Percentiles rank a stretch among this genome's conserved stretches.
phyloP scores from a whole-genome alignment of 2,113 vertebrate genomes.

The Pyrgilauda ruficollis region DNA sequence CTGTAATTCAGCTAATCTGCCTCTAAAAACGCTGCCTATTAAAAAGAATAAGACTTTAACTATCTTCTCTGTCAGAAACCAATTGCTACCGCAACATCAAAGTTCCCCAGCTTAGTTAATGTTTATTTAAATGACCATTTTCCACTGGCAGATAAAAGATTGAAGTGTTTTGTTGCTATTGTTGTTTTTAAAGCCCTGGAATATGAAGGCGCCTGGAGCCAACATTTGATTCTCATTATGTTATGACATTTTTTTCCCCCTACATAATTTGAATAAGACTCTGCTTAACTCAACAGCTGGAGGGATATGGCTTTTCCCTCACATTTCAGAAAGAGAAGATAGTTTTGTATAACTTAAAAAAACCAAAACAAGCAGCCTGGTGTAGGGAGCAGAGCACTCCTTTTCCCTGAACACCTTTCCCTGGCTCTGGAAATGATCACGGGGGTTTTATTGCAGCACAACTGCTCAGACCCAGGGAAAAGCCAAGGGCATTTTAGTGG shows the following conservation, averaged over 20 bases:
- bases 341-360: background rate
- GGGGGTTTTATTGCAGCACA: background rate
- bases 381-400: background rate
- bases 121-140: slow-evolving; percentile 51
- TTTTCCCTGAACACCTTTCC: background rate
- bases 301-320: slow-evolving; percentile 5
- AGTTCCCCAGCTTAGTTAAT: background rate
- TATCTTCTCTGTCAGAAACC: slow-evolving; percentile 10
- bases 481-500: background rate
- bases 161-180: slow-evolving; percentile 39
- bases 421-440: background rate
- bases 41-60: background rate
- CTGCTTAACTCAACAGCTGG: slow-evolving; percentile 63
- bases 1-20: background rate
- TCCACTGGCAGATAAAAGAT: slow-evolving; percentile 9
- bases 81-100: background rate
- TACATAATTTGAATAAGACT: slow-evolving; percentile 65
- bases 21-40: background rate
- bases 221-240: slow-evolving; percentile 66
- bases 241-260: slow-evolving; percentile 51
- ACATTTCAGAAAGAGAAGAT: background rate
- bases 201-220: slow-evolving; percentile 24
- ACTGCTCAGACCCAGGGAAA: background rate
- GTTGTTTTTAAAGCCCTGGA: slow-evolving; percentile 29
- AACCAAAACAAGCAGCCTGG: background rate